Percentiles rank a stretch among this genome's conserved stretches.
Conservation (phyloP, 2,113 vertebrate genomes). For the Emydocephalus ijimae region DNA sequence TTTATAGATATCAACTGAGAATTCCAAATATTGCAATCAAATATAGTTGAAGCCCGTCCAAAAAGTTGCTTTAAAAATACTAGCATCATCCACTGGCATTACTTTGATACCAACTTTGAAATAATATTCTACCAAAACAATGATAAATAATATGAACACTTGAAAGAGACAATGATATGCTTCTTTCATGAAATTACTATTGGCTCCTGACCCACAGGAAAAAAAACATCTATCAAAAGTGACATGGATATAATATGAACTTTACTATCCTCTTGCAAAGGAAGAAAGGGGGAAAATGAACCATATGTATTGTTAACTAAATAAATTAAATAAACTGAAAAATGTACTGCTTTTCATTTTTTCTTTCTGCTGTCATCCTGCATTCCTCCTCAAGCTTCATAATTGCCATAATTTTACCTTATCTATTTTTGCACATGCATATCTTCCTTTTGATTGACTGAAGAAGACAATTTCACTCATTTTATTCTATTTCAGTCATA, state of each 20-base stretch:
- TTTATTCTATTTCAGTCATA: background rate
- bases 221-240: background rate
- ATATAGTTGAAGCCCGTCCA: background rate
- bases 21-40: background rate
- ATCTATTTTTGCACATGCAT: background rate
- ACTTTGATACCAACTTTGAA: background rate
- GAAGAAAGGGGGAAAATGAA: background rate
- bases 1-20: background rate
- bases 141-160: constrained; percentile 18
- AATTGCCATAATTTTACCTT: background rate
- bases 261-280: background rate
- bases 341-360: background rate
- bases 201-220: background rate
- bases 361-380: background rate
- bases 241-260: accelerated
- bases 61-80: background rate
- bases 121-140: background rate
- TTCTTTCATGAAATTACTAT: background rate
- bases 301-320: constrained; percentile 19
- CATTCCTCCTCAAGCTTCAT: background rate
- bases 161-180: background rate
- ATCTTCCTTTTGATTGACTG: background rate
- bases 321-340: background rate
- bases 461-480: constrained; percentile 33
- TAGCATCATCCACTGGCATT: background rate